Evolutionary conservation across 2,113 vertebrate genomes (phyloP).

Genomic region (Steatornis caripensis): DNA sequence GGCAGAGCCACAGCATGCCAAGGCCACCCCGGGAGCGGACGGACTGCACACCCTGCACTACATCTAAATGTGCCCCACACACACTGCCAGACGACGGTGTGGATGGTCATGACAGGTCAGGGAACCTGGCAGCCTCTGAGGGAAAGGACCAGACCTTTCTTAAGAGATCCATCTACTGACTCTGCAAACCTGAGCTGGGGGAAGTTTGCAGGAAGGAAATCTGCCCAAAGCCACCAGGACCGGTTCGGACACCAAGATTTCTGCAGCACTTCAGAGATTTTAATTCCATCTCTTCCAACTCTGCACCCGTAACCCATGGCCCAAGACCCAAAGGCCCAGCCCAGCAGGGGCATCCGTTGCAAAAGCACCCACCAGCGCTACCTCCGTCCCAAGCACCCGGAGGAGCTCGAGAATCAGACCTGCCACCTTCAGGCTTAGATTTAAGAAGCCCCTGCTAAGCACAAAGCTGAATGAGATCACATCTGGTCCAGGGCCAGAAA

Average conservation of each 20-base stretch:
- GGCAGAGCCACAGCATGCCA: not conserved
- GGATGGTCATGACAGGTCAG: too few species aligned
- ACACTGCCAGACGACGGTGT: not conserved
- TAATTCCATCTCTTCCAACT: not conserved
- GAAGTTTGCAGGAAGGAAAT: not conserved
- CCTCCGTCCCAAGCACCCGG: not conserved
- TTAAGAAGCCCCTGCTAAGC: not conserved
- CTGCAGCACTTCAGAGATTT: not conserved
- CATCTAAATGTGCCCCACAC: not conserved
- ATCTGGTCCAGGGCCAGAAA: conserved; percentile 31
- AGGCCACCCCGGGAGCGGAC: not conserved
- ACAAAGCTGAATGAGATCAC: conserved; percentile 38
- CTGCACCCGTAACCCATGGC: not conserved
- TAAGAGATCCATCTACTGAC: not conserved
- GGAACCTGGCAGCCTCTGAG: not conserved
- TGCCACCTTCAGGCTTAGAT: not conserved
- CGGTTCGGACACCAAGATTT: not conserved
- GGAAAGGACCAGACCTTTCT: not conserved
- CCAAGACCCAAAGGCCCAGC: not conserved
- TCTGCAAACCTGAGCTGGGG: not conserved
- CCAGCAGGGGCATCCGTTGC: not conserved
- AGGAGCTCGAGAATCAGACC: not conserved
- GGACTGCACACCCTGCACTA: not conserved
- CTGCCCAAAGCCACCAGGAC: not conserved
- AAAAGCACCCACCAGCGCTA: not conserved